Evolutionary conservation across 2,797 vertebrate genomes (phyloP).

Genomic region (Eulemur mongoz): DNA sequence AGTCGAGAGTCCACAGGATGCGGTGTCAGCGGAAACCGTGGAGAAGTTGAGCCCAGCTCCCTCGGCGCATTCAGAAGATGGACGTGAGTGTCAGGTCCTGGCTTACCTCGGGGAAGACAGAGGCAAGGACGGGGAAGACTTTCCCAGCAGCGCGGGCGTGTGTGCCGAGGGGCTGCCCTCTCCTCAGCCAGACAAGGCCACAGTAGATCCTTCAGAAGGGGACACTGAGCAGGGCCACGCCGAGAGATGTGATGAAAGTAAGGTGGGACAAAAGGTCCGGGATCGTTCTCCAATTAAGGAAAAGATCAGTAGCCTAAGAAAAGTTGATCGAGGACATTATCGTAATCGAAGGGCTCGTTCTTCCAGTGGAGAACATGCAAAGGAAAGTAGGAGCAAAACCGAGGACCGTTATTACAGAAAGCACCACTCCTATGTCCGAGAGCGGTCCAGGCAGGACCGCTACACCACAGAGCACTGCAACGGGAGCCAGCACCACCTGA

Average conservation of each 20-base stretch:
- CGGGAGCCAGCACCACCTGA: slow-evolving; percentile 70
- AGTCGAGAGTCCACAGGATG: slow-evolving; percentile 66
- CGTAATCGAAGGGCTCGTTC: slow-evolving; percentile 80
- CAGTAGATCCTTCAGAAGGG: slow-evolving; percentile 66
- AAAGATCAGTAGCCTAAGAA: slow-evolving; percentile 71
- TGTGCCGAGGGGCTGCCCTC: slow-evolving; percentile 51
- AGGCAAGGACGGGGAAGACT: slow-evolving; percentile 58
- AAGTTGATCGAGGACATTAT: slow-evolving; percentile 82
- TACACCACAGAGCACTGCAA: slow-evolving; percentile 60
- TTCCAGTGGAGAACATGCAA: slow-evolving; percentile 77
- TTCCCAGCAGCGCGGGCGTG: not conserved
- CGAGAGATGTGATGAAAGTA: slow-evolving; percentile 53
- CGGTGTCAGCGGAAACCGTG: not conserved
- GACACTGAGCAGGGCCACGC: not conserved
- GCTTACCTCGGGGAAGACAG: slow-evolving; percentile 61
- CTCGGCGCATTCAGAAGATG: slow-evolving; percentile 7
- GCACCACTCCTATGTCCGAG: slow-evolving; percentile 76
- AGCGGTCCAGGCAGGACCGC: slow-evolving; percentile 66
- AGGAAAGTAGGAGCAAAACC: slow-evolving; percentile 70
- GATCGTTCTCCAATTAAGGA: slow-evolving; percentile 68
- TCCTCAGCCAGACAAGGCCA: slow-evolving; percentile 61
- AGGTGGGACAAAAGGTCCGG: slow-evolving; percentile 50
- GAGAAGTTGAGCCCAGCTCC: slow-evolving; percentile 69
- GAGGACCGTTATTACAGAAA: slow-evolving; percentile 70
- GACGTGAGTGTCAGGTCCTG: slow-evolving; percentile 67